Evolutionary conservation across 2,888 invertebrate genomes (phyloP).

Genomic region (Cosmia pyralina): DNA sequence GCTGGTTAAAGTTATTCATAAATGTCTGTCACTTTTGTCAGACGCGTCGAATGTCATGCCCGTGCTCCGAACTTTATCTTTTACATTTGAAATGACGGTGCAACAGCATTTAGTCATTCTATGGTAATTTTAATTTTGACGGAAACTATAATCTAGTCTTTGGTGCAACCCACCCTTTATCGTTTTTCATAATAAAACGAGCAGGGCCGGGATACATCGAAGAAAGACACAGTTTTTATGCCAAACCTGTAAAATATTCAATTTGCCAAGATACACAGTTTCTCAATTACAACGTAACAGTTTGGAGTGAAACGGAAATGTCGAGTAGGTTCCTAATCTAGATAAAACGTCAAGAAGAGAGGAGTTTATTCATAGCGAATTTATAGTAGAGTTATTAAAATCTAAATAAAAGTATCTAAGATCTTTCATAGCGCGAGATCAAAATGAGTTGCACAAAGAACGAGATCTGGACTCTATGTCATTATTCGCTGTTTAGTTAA

Average conservation of each 20-base stretch:
- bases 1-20: too few relatives aligned
- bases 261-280: constrained; percentile 10
- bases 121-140: too few relatives aligned
- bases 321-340: constrained; percentile 3
- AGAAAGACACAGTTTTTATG: not conserved
- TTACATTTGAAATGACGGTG: too few relatives aligned
- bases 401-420: constrained; percentile 49
- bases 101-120: too few relatives aligned
- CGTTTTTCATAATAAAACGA: not conserved
- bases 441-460: constrained; percentile 42
- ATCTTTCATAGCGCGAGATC: constrained; percentile 45
- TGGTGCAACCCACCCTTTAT: too few relatives aligned
- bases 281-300: constrained; percentile 24
- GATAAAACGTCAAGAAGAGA: constrained; percentile 24
- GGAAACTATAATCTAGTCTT: too few relatives aligned
- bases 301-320: constrained; percentile 18
- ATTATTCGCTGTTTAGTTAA: constrained; percentile 32
- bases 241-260: constrained; percentile 27
- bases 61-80: too few relatives aligned
- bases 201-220: not conserved
- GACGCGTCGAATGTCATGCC: too few relatives aligned
- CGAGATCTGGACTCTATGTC: constrained; percentile 14
- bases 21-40: too few relatives aligned
- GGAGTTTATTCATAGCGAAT: constrained; percentile 27
- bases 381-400: constrained; percentile 50